Percentiles rank a stretch among this genome's conserved stretches.
These are phyloP conservation scores for Morpho helenor DNA, from an alignment of 2,888 invertebrate genomes.

Conservation along the genomic window DNA sequence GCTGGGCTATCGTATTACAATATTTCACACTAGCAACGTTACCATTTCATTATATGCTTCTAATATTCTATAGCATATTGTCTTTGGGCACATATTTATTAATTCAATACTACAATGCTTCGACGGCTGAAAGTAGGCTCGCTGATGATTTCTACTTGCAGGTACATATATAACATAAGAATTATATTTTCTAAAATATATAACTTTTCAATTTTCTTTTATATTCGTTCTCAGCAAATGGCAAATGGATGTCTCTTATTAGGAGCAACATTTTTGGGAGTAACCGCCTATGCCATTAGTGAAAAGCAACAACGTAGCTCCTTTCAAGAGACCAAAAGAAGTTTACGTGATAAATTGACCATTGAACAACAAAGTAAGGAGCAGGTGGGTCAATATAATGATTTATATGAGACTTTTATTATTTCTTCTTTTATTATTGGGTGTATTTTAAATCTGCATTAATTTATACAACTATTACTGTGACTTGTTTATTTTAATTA, in stretches of 20 bases:
- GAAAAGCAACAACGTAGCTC: constrained; percentile 93
- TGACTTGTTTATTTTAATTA: too few species aligned
- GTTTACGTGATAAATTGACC: constrained; percentile 93
- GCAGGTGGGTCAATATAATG: constrained; percentile 79
- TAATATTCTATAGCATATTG: constrained; percentile 51
- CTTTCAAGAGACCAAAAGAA: constrained; percentile 93
- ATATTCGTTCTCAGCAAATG: constrained; percentile 76
- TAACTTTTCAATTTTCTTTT: not conserved
- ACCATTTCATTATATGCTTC: constrained; percentile 75
- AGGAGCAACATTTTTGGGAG: constrained; percentile 87
- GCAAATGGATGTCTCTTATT: constrained; percentile 85
- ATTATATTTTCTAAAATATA: not conserved
- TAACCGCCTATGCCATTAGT: constrained; percentile 80
- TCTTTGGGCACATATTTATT: constrained; percentile 52
- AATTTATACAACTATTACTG: too few species aligned
- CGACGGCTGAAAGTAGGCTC: constrained; percentile 45
- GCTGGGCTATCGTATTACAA: constrained; percentile 86
- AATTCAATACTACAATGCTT: constrained; percentile 60
- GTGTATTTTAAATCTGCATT: too few species aligned
- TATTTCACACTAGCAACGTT: constrained; percentile 87
- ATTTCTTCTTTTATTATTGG: not conserved
- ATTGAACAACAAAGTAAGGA: constrained; percentile 96
- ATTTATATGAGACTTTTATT: not conserved
- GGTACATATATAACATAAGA: constrained; percentile 34
- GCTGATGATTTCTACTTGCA: constrained; percentile 59